Conservation (phyloP, 2,113 vertebrate genomes). For the Nothocercus nigrocapillus region DNA sequence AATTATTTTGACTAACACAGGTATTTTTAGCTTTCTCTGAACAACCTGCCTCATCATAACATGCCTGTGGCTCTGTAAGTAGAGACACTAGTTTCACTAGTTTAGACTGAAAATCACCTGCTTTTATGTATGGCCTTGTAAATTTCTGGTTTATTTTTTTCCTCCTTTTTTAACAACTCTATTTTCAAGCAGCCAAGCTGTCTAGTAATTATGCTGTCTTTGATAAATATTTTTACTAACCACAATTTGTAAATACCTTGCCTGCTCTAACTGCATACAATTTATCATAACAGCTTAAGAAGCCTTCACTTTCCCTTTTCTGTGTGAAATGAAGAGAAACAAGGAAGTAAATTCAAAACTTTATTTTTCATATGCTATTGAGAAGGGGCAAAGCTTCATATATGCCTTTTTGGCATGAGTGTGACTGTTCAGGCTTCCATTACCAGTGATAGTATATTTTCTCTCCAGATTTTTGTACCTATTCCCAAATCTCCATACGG, state of each 20-base stretch:
- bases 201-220: slow-evolving; percentile 36
- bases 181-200: neutral
- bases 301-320: neutral
- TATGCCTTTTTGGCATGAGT: neutral
- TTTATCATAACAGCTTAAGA: slow-evolving; percentile 4
- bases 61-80: neutral
- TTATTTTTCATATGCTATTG: neutral
- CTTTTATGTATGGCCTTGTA: neutral
- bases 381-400: neutral
- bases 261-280: neutral
- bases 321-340: neutral
- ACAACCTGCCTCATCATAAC: neutral
- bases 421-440: neutral
- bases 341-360: neutral
- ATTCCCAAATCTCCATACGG: neutral
- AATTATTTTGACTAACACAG: neutral
- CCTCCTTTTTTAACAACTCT: neutral
- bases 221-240: slow-evolving; percentile 48
- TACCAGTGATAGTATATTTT: neutral
- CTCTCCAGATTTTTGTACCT: neutral
- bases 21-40: neutral
- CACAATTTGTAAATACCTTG: slow-evolving; percentile 39
- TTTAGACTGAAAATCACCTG: neutral
- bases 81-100: neutral
- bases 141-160: neutral